Evolutionary conservation across 1,140 invertebrate species (phyloP).

Genomic region (Zaprionus kolodkinae): DNA sequence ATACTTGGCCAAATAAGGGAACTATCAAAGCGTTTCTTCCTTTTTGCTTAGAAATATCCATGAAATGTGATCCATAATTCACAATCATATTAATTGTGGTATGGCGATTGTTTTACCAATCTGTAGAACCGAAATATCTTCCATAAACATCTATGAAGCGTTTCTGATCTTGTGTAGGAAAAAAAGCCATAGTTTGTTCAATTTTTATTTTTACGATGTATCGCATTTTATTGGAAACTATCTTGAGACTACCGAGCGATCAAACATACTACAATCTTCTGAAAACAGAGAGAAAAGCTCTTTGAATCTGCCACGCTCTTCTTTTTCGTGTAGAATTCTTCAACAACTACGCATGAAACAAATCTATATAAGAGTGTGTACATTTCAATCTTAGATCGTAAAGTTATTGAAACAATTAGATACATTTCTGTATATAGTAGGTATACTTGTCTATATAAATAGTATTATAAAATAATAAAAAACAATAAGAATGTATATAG

Average conservation of each 20-base stretch:
- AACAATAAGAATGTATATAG: slow-evolving; percentile 48
- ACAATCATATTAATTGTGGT: too few species aligned
- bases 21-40: too few species aligned
- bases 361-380: neutral
- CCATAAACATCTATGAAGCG: neutral
- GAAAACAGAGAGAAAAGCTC: neutral
- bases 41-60: too few species aligned
- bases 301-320: slow-evolving; percentile 1
- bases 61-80: too few species aligned
- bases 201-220: neutral
- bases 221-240: slow-evolving; percentile 18
- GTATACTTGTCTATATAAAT: slow-evolving; percentile 22
- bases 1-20: too few species aligned
- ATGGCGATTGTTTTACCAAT: neutral
- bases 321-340: slow-evolving; percentile 30
- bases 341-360: neutral
- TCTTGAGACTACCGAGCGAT: neutral
- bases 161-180: neutral
- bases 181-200: neutral
- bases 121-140: neutral
- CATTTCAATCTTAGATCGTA: neutral
- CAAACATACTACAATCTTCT: slow-evolving; percentile 8
- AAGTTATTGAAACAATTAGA: slow-evolving; percentile 17
- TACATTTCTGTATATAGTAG: slow-evolving; percentile 19
- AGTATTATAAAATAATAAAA: slow-evolving; percentile 24